Conservation (phyloP, 2,113 vertebrate genomes). For the Fukomys damarensis region DNA sequence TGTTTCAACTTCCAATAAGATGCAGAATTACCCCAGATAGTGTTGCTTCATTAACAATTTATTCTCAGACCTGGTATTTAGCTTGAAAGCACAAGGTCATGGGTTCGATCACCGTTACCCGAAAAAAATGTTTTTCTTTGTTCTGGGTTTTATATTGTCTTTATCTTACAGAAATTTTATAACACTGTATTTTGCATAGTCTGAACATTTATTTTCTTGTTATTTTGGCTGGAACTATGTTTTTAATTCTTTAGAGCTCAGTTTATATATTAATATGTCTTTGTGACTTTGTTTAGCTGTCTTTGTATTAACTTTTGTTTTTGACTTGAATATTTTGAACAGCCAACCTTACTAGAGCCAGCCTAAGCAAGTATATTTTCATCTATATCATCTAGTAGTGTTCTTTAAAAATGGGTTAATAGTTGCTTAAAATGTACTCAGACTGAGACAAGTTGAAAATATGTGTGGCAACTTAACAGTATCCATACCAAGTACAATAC, state of each 20-base stretch:
- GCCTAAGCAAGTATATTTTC: slow-evolving; percentile 62
- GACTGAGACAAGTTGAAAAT: slow-evolving; percentile 66
- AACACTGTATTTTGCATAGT: neutral
- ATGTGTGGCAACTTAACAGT: slow-evolving; percentile 28
- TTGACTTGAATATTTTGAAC: slow-evolving; percentile 60
- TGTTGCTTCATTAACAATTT: slow-evolving; percentile 36
- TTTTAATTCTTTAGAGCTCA: slow-evolving; percentile 45
- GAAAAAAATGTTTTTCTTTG: neutral
- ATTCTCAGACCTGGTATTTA: neutral
- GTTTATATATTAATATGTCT: slow-evolving; percentile 7
- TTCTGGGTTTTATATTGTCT: slow-evolving; percentile 9
- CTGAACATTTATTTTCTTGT: slow-evolving; percentile 47
- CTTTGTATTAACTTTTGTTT: slow-evolving; percentile 37
- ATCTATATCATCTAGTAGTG: neutral
- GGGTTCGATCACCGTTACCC: too few relatives aligned
- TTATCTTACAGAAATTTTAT: slow-evolving; percentile 18
- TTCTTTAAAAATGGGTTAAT: slow-evolving; percentile 66
- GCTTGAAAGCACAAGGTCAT: too few relatives aligned
- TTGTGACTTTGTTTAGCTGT: slow-evolving; percentile 38
- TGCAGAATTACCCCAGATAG: neutral
- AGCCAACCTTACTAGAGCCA: slow-evolving; percentile 56
- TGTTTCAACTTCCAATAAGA: neutral
- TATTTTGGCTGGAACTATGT: slow-evolving; percentile 37
- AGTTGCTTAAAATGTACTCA: slow-evolving; percentile 65
- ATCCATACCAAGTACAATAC: neutral